A percentile compares a stretch with the other conserved stretches of the same genome.
Evolutionary conservation across 2,888 invertebrate species (phyloP).

Genomic region (Agrochola circellaris): DNA sequence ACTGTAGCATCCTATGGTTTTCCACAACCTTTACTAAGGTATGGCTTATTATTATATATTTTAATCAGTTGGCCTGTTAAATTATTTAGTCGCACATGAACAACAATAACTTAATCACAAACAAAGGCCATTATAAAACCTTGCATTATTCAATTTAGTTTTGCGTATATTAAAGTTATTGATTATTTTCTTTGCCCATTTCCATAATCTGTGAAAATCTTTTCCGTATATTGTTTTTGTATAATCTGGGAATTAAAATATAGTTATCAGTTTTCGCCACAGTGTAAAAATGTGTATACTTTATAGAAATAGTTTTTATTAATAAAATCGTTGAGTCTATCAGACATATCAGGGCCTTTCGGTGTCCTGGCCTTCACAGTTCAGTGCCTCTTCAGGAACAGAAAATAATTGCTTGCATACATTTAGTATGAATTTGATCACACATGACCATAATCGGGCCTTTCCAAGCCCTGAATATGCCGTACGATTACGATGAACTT

Average conservation of each 20-base stretch:
- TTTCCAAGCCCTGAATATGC: background rate
- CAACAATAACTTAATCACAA: slow-evolving; percentile 2
- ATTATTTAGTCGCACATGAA: slow-evolving; percentile 24
- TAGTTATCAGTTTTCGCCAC: background rate
- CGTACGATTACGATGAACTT: background rate
- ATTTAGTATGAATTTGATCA: background rate
- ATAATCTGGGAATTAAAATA: background rate
- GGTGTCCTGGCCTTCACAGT: background rate
- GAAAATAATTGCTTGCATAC: background rate
- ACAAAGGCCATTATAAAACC: background rate
- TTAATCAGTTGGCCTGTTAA: slow-evolving; percentile 16
- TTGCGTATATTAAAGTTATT: background rate
- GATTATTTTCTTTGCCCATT: background rate
- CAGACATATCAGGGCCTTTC: background rate
- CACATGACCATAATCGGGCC: no score
- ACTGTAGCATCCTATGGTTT: background rate
- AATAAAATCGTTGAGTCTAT: background rate
- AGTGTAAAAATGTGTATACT: background rate
- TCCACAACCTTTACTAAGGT: background rate
- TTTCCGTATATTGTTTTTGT: background rate
- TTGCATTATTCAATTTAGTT: slow-evolving; percentile 2
- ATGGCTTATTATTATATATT: background rate
- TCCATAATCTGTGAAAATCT: background rate
- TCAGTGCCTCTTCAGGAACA: background rate
- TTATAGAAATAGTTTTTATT: no score